phyloP scores from a whole-genome alignment of 2,888 invertebrate genomes.

The Notocelia uddmanniana region DNA sequence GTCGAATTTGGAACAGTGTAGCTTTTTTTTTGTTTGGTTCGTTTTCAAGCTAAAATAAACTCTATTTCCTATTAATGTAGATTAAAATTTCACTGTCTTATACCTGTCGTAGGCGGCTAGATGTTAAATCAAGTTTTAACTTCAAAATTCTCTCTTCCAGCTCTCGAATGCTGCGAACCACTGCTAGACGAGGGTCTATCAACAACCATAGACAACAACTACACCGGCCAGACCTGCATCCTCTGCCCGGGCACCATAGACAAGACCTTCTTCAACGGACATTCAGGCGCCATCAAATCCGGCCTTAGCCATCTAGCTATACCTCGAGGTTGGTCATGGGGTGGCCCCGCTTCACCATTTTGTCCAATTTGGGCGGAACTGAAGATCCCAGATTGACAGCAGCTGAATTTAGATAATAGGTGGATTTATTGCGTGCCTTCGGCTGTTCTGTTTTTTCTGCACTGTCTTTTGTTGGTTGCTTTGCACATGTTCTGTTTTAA shows the following conservation, averaged over 20 bases:
- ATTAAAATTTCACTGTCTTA: too few relatives aligned
- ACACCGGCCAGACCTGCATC: slow-evolving; percentile 67
- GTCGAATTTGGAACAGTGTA: too few relatives aligned
- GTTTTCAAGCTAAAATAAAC: too few relatives aligned
- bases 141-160: slow-evolving; percentile 60
- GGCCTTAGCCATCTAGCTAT: slow-evolving; percentile 92
- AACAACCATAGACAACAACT: slow-evolving; percentile 68
- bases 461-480: slow-evolving; percentile 59
- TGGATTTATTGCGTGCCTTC: slow-evolving; percentile 55
- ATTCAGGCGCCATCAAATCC: slow-evolving; percentile 87
- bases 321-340: slow-evolving; percentile 94
- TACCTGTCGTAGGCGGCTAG: too few relatives aligned
- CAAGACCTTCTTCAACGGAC: slow-evolving; percentile 78
- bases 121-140: slow-evolving; percentile 31
- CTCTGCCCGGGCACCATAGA: slow-evolving; percentile 66
- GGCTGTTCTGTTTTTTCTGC: slow-evolving; percentile 58
- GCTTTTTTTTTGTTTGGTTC: too few relatives aligned
- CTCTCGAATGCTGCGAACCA: slow-evolving; percentile 67
- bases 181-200: slow-evolving; percentile 67
- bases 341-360: slow-evolving; percentile 90
- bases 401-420: slow-evolving; percentile 49
- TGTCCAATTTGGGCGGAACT: slow-evolving; percentile 92
- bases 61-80: too few relatives aligned
- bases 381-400: slow-evolving; percentile 78
- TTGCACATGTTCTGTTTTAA: slow-evolving; percentile 56